A percentile compares a stretch with the other conserved stretches of the same genome.
These are phyloP conservation scores for Brachionus calyciflorus DNA, from an alignment of 1,140 invertebrate species.

Conservation along the genomic window DNA sequence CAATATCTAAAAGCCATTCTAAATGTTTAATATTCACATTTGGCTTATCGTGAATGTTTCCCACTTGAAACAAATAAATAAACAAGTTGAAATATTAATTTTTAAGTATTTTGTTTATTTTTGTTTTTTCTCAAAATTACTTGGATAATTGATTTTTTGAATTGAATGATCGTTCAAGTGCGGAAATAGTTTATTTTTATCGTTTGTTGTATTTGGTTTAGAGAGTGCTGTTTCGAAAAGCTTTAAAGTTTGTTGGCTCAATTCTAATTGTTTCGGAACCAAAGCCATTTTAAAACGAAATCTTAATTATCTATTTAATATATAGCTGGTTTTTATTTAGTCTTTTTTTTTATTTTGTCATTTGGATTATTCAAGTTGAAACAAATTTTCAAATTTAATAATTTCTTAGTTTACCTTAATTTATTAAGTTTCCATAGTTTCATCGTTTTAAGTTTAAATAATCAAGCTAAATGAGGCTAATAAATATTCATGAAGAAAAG, in stretches of 20 bases:
- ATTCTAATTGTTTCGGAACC: background rate
- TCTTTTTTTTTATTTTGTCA: too few species aligned
- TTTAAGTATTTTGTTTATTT: background rate
- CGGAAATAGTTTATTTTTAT: conserved; percentile 25
- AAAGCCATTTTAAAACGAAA: conserved; percentile 14
- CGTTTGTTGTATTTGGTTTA: background rate
- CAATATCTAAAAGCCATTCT: conserved; percentile 27
- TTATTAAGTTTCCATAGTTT: conserved; percentile 26
- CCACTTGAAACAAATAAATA: background rate
- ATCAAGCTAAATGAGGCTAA: too few species aligned
- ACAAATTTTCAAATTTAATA: background rate
- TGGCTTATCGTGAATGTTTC: background rate
- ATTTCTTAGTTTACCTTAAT: background rate
- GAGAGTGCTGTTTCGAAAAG: background rate
- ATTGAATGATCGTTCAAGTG: background rate
- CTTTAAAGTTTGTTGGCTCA: background rate
- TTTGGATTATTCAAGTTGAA: background rate
- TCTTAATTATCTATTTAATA: too few species aligned
- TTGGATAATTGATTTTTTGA: conserved; percentile 31
- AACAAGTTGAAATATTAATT: background rate
- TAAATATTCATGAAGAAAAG: too few species aligned
- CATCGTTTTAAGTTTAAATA: too few species aligned
- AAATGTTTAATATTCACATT: conserved; percentile 26
- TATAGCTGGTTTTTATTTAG: too few species aligned
- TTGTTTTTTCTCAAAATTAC: too few species aligned